Evolutionary conservation across 2,113 vertebrate species (phyloP), one percentile per base, ranked within the genome.

Genomic region (Nerophis lumbriciformis): DNA sequence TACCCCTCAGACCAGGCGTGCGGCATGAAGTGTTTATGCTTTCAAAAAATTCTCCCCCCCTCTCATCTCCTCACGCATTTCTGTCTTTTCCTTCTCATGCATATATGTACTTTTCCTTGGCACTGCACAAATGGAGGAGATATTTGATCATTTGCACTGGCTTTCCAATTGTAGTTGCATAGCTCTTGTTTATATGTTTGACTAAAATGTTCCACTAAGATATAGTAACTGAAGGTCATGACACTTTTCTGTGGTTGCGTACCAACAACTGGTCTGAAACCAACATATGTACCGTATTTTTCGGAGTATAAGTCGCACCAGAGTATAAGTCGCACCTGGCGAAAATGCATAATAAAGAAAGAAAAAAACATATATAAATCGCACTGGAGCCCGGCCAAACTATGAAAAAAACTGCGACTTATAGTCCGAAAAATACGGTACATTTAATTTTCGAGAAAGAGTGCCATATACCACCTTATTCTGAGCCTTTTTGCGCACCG

Each of bases 141-240:
- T 57, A 56, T 56, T 39, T 42, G 15, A 56, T 56, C 54, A 42
- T 56, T 56, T 42, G n/a, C 15, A 42, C 19, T 42, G 38, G 38
- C 37, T 42, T 6, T n/a, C 15, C 37, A 56, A 42, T 56, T 8
- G 16, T 39, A 10, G 15, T 16, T 16, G 9, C 37, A 39, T 15
- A 39, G n/a, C 9, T 56, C 39, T 56, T 56, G 14, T 37, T 16
- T 13, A 42, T 15, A 42, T 44, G 54, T 19, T 42, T 16, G 7
- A 44, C 15, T 19, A 28, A 28, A 45, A 4, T 45, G 10, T 45
- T 45, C 15, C 38, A 10, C 53, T 37, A 55, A 36, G 38, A 55
- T 55, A 11, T 15, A 10, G 14, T 39, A 15, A 55, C 36, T 38
- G 14, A n/a, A 38, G 8, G 14, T 38, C 53, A n/a, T 9, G 36